A percentile compares a stretch with the other conserved stretches of the same genome.
These are phyloP conservation scores for Hylaea fasciaria DNA, from an alignment of 2,888 invertebrate species.

Conservation along the genomic window DNA sequence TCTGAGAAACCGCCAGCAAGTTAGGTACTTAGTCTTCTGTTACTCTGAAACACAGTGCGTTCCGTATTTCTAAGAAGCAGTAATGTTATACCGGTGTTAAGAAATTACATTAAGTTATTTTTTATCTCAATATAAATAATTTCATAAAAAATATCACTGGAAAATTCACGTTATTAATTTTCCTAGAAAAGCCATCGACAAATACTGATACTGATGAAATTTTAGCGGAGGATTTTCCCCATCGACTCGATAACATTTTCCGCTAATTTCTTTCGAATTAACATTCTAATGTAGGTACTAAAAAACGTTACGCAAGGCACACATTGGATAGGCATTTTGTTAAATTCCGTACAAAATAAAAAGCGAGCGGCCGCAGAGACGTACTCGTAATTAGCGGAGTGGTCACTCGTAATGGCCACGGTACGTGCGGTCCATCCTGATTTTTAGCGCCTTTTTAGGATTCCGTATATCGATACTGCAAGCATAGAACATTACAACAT, in stretches of 20 bases:
- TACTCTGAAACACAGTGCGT: not conserved
- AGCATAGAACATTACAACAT: too few species aligned
- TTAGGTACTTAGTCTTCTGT: slow-evolving; percentile 7
- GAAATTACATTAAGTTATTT: not conserved
- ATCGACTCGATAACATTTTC: not conserved
- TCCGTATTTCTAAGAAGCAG: not conserved
- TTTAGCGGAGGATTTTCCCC: not conserved
- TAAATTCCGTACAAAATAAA: slow-evolving; percentile 49
- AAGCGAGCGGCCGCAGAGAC: slow-evolving; percentile 50
- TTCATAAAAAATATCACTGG: too few species aligned
- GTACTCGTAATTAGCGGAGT: slow-evolving; percentile 58
- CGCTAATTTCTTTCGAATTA: slow-evolving; percentile 11
- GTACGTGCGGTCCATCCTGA: slow-evolving; percentile 29
- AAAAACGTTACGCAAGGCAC: slow-evolving; percentile 11
- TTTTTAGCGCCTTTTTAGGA: slow-evolving; percentile 27
- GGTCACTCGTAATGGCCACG: slow-evolving; percentile 33
- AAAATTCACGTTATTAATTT: too few species aligned
- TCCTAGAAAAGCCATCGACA: too few species aligned
- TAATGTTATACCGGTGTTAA: too few species aligned
- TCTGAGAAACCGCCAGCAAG: slow-evolving; percentile 12
- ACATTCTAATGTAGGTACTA: slow-evolving; percentile 11
- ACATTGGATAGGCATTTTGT: slow-evolving; percentile 44
- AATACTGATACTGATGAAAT: not conserved
- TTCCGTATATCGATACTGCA: slow-evolving; percentile 6
- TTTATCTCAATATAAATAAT: too few species aligned